A percentile compares a stretch with the other conserved stretches of the same genome.
Evolutionary conservation across 1,140 invertebrate species (phyloP).

Genomic region (Drosophila quadrilineata): DNA sequence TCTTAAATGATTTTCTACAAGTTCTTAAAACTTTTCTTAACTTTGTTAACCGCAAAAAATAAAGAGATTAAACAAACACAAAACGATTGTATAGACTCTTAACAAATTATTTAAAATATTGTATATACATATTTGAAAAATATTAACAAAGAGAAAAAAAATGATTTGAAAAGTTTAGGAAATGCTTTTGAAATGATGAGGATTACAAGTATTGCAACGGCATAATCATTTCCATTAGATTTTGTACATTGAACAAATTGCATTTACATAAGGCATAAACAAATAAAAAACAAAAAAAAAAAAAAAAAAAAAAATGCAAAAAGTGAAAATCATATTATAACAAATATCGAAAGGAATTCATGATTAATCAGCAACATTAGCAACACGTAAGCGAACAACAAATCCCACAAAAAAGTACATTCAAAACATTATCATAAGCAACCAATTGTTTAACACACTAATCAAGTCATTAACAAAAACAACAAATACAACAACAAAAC

Average conservation of each 20-base stretch:
- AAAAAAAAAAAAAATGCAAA: slow-evolving; percentile 19
- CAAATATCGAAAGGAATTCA: slow-evolving; percentile 22
- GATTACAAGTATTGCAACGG: slow-evolving; percentile 46
- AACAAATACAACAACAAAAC: no score
- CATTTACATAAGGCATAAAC: slow-evolving; percentile 53
- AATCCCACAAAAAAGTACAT: slow-evolving; percentile 66
- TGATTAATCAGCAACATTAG: slow-evolving; percentile 68
- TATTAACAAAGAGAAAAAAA: background rate
- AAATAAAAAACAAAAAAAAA: slow-evolving; percentile 12
- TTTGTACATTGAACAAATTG: slow-evolving; percentile 71
- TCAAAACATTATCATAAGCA: slow-evolving; percentile 69
- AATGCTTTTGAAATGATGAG: slow-evolving; percentile 41
- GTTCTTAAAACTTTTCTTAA: slow-evolving; percentile 55
- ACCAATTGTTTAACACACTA: slow-evolving; percentile 67
- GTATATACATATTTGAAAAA: slow-evolving; percentile 49
- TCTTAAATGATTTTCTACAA: slow-evolving; percentile 11
- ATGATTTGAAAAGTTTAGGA: slow-evolving; percentile 25
- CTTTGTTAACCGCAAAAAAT: slow-evolving; percentile 59
- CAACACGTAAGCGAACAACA: slow-evolving; percentile 47
- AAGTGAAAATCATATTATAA: slow-evolving; percentile 32
- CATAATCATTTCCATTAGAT: slow-evolving; percentile 59
- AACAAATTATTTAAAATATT: slow-evolving; percentile 57
- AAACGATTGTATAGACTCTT: slow-evolving; percentile 69
- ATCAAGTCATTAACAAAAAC: slow-evolving; percentile 41
- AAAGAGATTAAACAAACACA: no score